Evolutionary conservation across 2,888 invertebrate genomes (phyloP).

Genomic region (Lithophane ornitopus): DNA sequence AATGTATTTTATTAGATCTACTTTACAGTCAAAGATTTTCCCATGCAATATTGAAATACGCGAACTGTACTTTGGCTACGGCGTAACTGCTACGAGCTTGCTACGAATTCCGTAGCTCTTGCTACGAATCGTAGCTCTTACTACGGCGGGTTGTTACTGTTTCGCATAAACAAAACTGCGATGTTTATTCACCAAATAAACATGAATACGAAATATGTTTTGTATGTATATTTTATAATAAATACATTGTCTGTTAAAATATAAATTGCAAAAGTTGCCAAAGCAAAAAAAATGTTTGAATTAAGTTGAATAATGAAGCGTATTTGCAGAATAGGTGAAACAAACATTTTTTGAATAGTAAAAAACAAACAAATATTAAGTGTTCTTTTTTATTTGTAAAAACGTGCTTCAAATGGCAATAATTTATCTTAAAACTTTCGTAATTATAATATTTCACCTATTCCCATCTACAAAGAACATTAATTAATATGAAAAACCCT

Average conservation of each 20-base stretch:
- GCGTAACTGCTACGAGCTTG: conserved; percentile 37
- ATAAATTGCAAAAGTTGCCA: background rate
- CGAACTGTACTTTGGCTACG: conserved; percentile 16
- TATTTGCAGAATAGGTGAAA: background rate
- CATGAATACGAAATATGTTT: background rate
- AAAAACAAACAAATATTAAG: too few species aligned
- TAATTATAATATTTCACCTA: background rate
- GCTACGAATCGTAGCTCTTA: conserved; percentile 49
- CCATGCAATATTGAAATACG: conserved; percentile 35
- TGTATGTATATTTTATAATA: background rate
- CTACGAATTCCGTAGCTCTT: conserved; percentile 49
- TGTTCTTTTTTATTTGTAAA: background rate
- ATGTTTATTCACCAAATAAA: conserved; percentile 3
- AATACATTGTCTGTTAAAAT: background rate
- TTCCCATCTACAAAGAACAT: background rate
- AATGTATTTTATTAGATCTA: conserved; percentile 2
- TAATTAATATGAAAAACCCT: conserved; percentile 5
- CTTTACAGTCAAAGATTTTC: conserved; percentile 7
- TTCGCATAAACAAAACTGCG: conserved; percentile 7
- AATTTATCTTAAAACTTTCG: background rate
- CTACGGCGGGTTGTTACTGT: conserved; percentile 27
- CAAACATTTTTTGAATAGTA: too few species aligned
- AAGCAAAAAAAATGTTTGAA: background rate
- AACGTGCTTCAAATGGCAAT: background rate
- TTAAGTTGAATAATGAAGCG: background rate